phyloP scores from a whole-genome alignment of 2,888 invertebrate genomes.

The Drosophila nigricruria region DNA sequence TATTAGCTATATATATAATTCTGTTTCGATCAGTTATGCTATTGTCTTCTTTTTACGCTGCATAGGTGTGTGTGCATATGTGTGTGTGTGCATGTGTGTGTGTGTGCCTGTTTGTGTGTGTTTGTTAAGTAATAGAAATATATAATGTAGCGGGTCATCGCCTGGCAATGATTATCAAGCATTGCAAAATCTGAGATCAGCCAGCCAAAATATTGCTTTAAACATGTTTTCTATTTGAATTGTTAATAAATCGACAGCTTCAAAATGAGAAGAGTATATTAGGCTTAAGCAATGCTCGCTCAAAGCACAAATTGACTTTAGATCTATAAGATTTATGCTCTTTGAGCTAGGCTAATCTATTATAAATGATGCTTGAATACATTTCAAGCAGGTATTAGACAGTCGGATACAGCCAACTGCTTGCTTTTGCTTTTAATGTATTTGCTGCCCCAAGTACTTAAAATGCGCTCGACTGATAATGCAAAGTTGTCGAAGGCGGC shows the following conservation, averaged over 20 bases:
- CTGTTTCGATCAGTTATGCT: neutral
- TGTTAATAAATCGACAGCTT: conserved; percentile 22
- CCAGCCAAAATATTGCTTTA: conserved; percentile 14
- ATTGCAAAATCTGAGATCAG: conserved; percentile 43
- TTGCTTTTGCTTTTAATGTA: neutral
- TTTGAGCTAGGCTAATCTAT: neutral
- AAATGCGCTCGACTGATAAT: conserved; percentile 38
- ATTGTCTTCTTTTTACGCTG: neutral
- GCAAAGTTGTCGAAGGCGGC: conserved; percentile 5
- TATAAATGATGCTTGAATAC: neutral
- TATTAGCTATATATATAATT: neutral
- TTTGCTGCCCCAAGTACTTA: neutral
- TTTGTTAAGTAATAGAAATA: conserved; percentile 1
- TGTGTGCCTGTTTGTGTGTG: neutral
- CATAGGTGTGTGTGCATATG: neutral
- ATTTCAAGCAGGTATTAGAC: neutral
- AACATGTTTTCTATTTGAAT: neutral
- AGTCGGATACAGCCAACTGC: neutral
- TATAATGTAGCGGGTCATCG: conserved; percentile 26
- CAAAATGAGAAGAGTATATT: neutral
- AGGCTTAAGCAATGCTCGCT: neutral
- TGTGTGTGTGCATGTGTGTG: neutral
- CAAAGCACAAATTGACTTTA: neutral
- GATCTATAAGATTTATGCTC: neutral
- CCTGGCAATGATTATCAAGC: conserved; percentile 14